phyloP scores from a whole-genome alignment of 2,113 vertebrate species.

The Chloroceryle aenea region DNA sequence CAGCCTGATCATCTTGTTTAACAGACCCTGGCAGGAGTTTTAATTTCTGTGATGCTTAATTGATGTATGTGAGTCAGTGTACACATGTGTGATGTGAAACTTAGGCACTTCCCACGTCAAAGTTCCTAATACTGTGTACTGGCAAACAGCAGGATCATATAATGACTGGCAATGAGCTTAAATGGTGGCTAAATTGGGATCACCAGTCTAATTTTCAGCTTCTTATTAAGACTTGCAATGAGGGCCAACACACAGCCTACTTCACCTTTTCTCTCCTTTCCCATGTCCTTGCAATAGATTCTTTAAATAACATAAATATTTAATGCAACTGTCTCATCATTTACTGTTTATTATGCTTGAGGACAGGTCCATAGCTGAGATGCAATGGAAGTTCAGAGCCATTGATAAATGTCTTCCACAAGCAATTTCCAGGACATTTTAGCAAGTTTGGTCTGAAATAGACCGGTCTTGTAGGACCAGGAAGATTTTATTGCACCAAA shows the following conservation, averaged over 20 bases:
- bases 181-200: background rate
- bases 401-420: background rate
- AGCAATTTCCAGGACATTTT: background rate
- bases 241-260: background rate
- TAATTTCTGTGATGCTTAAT: background rate
- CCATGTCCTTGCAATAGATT: background rate
- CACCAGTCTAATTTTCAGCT: background rate
- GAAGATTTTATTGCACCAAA: background rate
- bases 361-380: background rate
- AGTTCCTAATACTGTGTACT: background rate
- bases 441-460: background rate
- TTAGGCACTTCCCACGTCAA: background rate
- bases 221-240: background rate
- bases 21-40: background rate
- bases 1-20: background rate
- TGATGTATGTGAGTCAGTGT: background rate
- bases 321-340: background rate
- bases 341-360: background rate
- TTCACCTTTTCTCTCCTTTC: background rate
- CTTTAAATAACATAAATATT: slow-evolving; percentile 7
- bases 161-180: background rate
- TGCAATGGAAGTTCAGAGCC: background rate
- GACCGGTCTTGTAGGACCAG: background rate
- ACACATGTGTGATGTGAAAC: background rate
- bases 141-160: background rate